Base-by-base conservation (phyloP, 2,888 invertebrate species). In the Pseudoips prasinana region DNA sequence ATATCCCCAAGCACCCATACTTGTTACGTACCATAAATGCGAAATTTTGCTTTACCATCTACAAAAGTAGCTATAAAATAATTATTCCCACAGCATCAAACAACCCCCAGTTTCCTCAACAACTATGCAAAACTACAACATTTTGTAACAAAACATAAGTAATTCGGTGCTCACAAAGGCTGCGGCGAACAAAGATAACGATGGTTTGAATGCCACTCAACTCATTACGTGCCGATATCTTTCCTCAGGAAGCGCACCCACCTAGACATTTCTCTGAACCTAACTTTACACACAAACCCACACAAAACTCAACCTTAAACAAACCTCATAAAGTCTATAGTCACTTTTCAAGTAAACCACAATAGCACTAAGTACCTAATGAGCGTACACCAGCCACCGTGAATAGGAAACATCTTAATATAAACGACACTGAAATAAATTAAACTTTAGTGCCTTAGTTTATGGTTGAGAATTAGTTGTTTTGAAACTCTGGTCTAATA, bases 161-260 rank as follows among this genome's bases (percentile, higher is more conserved):
- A 51, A 48, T 57, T 46, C 30, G 32, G 47, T 39, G 40, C 33
- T 52, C 59, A 39, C 61, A 58, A 61, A 62, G 54, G 75, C 65
- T 67, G 67, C 49, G 58, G 64, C 54, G 66, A 63, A 73, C 72
- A 65, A 63, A 75, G 78, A 82, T 83, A 84, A 84, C 73, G 77
- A 83, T 68, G 77, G 79, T 82, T 77, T 80, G 79, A 84, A 83
- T 78, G 73, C 75, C 76, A 77, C 82, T 82, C 83, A 74, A 78
- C 83, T 83, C 83, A 84, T 84, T 85, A 84, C 74, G 68, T 58
- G 65, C 72, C 80, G 76, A 78, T 83, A 81, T 79, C 82, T 80
- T 80, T 77, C 76, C 77, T 71, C 62, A 69, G 74, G 75, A 78
- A 82, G 63, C 69, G 62, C 43, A 57, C 49, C 60, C 63, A 64